Evolutionary conservation across 2,797 vertebrate species (phyloP), one percentile per base, ranked within the genome.

Genomic region (Danio albolineatus): DNA sequence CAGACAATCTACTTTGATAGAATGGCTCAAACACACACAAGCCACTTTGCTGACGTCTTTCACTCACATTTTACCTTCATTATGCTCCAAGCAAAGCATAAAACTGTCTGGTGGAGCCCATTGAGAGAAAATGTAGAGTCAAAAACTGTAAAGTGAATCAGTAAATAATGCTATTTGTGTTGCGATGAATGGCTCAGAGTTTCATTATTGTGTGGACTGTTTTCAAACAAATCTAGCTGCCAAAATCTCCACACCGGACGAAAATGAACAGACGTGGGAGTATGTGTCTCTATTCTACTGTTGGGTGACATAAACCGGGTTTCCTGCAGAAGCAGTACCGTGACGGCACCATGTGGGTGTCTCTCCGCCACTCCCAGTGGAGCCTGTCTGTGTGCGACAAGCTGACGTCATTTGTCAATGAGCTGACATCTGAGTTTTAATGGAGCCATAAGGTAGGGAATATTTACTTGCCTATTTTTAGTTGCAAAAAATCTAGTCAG

Each of bases 341-440:
- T 92, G 93, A 92, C 90, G 91, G 90, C 89, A 86, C 87, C 92
- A 91, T 91, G 91, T 90, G 92, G 89, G 84, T 84, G 88, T 60
- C 82, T 80, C 76, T 76, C 16, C 48, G 5, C 10, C 39, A 5
- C 38, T 91, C 91, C 88, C 89, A 72, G 74, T 86, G 87, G 90
- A 87, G 82, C 4, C 21, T 54, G 56, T 54, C 44, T 49, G 21
- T 10, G 43, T 19, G 17, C 76, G 60, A 6, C 72, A 73, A 65
- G 76, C 86, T 90, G 87, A 92, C 79, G 86, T 90, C 81, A 87
- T 84, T 76, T 86, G 80, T 87, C 87, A 90, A 82, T 88, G 49
- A 62, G 78, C 56, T 74, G 65, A 79, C 53, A 65, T 65, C 79
- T 82, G 7, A 41, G 6, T 21, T 79, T 79, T 56, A 82, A 80